Evolutionary conservation across 1,140 invertebrate genomes (phyloP).

Genomic region (Trypoxylus dichotomus): DNA sequence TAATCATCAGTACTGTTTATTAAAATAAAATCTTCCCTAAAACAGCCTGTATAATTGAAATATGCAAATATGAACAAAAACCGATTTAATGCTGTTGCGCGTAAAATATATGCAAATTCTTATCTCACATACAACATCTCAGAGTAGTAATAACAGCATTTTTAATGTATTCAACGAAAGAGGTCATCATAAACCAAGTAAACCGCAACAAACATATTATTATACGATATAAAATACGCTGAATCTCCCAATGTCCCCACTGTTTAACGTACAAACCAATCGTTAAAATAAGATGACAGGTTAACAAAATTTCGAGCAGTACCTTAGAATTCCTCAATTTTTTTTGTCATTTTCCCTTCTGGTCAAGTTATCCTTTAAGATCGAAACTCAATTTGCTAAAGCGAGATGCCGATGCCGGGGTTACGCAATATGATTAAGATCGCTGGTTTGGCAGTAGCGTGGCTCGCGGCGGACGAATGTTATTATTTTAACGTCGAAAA

Average conservation of each 20-base stretch:
- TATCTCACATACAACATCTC: too few species aligned
- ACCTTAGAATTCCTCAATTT: neutral
- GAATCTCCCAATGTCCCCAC: neutral
- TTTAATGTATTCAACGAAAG: conserved; percentile 4
- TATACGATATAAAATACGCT: neutral
- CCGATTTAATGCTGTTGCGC: too few species aligned
- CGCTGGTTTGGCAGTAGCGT: neutral
- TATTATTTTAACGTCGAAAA: conserved; percentile 13
- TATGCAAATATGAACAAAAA: too few species aligned
- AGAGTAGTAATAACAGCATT: neutral
- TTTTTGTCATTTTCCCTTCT: neutral
- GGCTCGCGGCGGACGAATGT: neutral
- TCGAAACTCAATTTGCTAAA: conserved; percentile 5
- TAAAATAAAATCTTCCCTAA: too few species aligned
- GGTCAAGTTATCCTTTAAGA: neutral
- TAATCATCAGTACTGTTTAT: too few species aligned
- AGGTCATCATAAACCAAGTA: neutral
- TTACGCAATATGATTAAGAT: conserved; percentile 17
- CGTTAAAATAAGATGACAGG: neutral
- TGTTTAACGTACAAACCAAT: neutral
- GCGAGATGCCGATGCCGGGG: neutral
- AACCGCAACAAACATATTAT: neutral
- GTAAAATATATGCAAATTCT: too few species aligned
- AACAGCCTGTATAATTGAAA: too few species aligned
- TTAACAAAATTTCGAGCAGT: neutral